These are phyloP conservation scores for Patella caerulea DNA, from an alignment of 2,888 invertebrate genomes.

Conservation along the genomic window DNA sequence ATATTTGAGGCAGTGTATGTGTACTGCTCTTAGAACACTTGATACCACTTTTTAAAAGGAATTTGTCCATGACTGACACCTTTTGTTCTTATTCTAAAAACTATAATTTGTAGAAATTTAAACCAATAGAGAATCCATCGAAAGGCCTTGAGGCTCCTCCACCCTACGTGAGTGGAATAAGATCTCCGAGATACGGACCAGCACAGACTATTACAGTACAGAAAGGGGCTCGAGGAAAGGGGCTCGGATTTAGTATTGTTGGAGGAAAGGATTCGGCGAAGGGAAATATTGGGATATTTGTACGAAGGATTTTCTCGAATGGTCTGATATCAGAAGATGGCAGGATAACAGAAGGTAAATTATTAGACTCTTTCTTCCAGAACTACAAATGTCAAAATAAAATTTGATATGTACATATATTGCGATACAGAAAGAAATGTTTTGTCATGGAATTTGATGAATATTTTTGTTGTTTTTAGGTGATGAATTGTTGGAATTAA, in stretches of 20 bases:
- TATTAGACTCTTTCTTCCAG: not conserved
- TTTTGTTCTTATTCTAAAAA: not conserved
- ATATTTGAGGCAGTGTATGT: too few relatives aligned
- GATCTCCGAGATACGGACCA: slow-evolving; percentile 31
- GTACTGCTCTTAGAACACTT: too few relatives aligned
- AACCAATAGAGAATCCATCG: not conserved
- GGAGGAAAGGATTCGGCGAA: slow-evolving; percentile 90
- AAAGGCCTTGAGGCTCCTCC: not conserved
- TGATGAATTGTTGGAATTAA: slow-evolving; percentile 92
- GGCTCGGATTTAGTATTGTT: slow-evolving; percentile 90
- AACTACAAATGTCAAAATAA: too few relatives aligned
- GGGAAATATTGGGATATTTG: slow-evolving; percentile 90
- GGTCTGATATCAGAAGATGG: slow-evolving; percentile 90
- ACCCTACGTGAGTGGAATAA: slow-evolving; percentile 6
- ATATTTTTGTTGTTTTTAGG: slow-evolving; percentile 73
- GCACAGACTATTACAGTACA: slow-evolving; percentile 76
- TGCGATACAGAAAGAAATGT: too few relatives aligned
- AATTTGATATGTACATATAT: too few relatives aligned
- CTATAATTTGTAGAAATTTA: slow-evolving; percentile 18
- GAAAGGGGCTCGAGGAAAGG: slow-evolving; percentile 88
- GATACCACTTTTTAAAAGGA: too few relatives aligned
- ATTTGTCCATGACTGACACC: not conserved
- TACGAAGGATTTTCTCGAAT: slow-evolving; percentile 88
- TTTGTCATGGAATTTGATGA: not conserved
- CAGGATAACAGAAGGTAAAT: slow-evolving; percentile 84